Percentiles rank a stretch among this genome's conserved stretches.
Evolutionary conservation across 2,888 invertebrate species (phyloP).

Genomic region (Steromphala cineraria): DNA sequence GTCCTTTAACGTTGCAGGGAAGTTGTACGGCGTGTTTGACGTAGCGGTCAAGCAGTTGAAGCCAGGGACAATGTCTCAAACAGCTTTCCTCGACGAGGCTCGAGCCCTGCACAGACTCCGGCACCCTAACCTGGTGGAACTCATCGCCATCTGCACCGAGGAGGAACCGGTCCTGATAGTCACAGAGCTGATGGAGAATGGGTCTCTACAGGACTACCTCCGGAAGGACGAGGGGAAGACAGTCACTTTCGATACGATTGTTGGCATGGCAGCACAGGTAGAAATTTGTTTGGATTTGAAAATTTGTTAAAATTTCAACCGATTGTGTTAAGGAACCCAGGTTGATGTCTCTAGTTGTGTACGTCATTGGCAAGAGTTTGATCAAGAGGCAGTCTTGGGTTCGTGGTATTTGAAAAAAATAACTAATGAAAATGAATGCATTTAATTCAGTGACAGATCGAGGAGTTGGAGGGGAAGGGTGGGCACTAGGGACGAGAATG

Average conservation of each 20-base stretch:
- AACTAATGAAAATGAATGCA: too few species aligned
- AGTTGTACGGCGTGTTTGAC: constrained; percentile 95
- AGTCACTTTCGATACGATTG: constrained; percentile 85
- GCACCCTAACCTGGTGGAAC: constrained; percentile 82
- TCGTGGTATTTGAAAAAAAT: too few species aligned
- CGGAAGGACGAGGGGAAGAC: constrained; percentile 89
- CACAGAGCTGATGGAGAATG: constrained; percentile 95
- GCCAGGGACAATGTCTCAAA: constrained; percentile 93
- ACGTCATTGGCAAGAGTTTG: too few species aligned
- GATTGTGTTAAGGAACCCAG: too few species aligned
- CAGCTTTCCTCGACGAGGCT: constrained; percentile 93
- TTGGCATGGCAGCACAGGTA: constrained; percentile 96
- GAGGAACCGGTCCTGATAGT: constrained; percentile 93
- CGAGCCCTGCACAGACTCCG: constrained; percentile 72
- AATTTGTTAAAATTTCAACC: too few species aligned
- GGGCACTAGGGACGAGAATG: too few species aligned
- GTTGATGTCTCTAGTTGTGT: too few species aligned
- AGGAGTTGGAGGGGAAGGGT: too few species aligned
- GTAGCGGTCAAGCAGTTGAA: constrained; percentile 98
- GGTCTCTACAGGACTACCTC: constrained; percentile 93
- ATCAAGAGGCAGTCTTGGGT: too few species aligned
- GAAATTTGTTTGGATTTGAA: background rate
- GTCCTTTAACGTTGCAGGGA: constrained; percentile 76
- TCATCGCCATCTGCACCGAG: constrained; percentile 93
- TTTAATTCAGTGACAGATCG: too few species aligned